These are phyloP conservation scores for Mesochorus sp. DNA, from an alignment of 2,888 invertebrate species.

Conservation along the genomic window DNA sequence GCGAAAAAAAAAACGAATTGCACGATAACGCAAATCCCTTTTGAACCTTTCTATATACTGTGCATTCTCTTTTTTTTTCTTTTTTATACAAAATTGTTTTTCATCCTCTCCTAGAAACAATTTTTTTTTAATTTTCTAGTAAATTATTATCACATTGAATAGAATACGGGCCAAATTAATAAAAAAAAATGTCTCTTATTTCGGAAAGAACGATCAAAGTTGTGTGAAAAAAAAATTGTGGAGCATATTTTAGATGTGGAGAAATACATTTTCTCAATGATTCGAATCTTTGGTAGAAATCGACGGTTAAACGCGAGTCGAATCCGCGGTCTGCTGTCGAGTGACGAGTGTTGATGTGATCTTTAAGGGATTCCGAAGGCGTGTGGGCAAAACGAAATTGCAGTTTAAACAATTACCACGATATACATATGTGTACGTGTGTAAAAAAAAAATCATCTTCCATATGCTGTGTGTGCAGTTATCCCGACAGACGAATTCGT, in stretches of 20 bases:
- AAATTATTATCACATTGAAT: too few species aligned
- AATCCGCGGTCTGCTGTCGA: background rate
- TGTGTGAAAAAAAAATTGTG: too few species aligned
- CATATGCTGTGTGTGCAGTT: constrained; percentile 21
- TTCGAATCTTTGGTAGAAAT: background rate
- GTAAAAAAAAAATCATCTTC: background rate
- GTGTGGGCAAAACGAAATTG: constrained; percentile 33
- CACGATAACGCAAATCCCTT: background rate
- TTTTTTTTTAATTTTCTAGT: background rate
- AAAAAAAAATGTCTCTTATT: too few species aligned
- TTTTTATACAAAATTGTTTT: background rate
- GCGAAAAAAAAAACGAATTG: constrained; percentile 31
- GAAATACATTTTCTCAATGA: too few species aligned
- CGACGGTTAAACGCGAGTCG: background rate
- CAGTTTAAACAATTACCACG: constrained; percentile 48
- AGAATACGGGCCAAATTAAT: too few species aligned
- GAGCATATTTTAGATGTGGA: too few species aligned
- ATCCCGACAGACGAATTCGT: constrained; percentile 74
- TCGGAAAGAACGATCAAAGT: too few species aligned
- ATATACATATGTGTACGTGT: background rate
- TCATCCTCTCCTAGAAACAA: background rate
- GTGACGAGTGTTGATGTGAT: background rate
- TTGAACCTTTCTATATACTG: too few species aligned
- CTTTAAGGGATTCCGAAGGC: constrained; percentile 1
- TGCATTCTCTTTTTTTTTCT: background rate